A percentile compares a stretch with the other conserved stretches of the same genome.
These are phyloP conservation scores for Ophonus ardosiacus DNA, from an alignment of 2,888 invertebrate genomes.

Conservation along the genomic window DNA sequence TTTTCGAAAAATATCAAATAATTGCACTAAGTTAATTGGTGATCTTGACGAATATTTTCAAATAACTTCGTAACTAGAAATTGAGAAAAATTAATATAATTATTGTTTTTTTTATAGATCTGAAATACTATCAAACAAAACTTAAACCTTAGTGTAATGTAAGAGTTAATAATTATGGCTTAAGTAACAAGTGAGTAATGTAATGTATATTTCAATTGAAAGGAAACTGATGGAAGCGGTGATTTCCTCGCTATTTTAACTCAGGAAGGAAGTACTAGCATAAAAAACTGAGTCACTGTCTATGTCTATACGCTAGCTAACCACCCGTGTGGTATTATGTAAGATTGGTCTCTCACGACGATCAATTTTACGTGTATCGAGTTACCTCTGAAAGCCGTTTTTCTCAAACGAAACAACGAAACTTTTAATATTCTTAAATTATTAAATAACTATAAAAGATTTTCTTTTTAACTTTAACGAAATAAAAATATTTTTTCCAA, in stretches of 20 bases:
- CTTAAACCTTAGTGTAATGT: no score
- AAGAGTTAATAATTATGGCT: no score
- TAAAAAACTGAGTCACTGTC: background rate
- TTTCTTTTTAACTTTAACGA: no score
- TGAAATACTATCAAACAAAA: no score
- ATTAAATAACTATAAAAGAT: no score
- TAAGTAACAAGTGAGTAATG: background rate
- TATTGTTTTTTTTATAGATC: no score
- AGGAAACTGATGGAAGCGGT: background rate
- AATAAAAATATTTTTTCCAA: no score
- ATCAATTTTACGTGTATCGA: conserved; percentile 8
- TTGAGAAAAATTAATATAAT: no score
- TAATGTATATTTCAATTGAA: background rate
- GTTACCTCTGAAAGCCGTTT: background rate
- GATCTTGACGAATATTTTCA: no score
- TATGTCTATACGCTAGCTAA: background rate
- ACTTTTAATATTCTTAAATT: background rate
- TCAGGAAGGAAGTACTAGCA: conserved; percentile 33
- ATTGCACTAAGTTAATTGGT: no score
- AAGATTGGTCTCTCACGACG: conserved; percentile 45
- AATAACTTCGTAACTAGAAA: no score
- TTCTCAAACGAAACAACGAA: background rate
- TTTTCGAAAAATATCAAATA: no score
- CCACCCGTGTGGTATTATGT: conserved; percentile 16
- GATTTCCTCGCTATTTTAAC: background rate